These are phyloP conservation scores for Chrysaora quinquecirrha DNA, from an alignment of 30 jellyfish, hydroid and myxozoan genomes.

Conservation along the genomic window DNA sequence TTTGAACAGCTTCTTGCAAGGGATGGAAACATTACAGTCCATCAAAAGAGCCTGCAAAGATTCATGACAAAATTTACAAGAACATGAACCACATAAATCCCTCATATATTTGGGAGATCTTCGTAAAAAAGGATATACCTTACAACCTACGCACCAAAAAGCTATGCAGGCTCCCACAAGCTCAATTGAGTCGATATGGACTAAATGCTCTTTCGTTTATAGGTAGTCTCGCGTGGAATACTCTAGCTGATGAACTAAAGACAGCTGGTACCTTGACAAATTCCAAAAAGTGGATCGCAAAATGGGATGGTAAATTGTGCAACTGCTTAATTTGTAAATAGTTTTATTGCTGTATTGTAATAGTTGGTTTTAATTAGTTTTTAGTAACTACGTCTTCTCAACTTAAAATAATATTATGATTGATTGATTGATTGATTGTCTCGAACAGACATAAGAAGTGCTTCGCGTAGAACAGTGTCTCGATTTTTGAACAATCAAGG, in stretches of 20 bases:
- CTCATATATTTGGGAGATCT: not conserved
- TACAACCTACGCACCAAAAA: not conserved
- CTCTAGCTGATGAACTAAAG: constrained; percentile 5
- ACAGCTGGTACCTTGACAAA: constrained; percentile 8
- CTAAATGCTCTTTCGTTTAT: constrained; percentile 15
- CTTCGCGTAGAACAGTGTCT: too few relatives aligned
- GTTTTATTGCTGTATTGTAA: not conserved
- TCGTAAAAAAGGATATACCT: not conserved
- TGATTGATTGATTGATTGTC: too few relatives aligned
- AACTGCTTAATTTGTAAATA: not conserved
- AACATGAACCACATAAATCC: not conserved
- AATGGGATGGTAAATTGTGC: constrained; percentile 8
- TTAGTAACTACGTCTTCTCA: not conserved
- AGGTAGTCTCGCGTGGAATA: constrained; percentile 21
- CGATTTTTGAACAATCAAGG: too few relatives aligned
- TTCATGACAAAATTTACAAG: not conserved
- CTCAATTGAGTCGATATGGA: not conserved
- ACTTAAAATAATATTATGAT: not conserved
- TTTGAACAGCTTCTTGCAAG: too few relatives aligned
- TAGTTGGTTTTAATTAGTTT: constrained; percentile 13
- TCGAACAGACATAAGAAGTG: too few relatives aligned
- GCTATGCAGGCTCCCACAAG: not conserved
- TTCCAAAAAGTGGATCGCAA: constrained; percentile 10
- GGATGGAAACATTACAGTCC: too few relatives aligned
- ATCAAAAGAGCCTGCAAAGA: too few relatives aligned